Percentiles rank a stretch among this genome's conserved stretches.
These are phyloP conservation scores for Antheraea yamamai DNA, from an alignment of 2,888 invertebrate genomes.

Conservation along the genomic window DNA sequence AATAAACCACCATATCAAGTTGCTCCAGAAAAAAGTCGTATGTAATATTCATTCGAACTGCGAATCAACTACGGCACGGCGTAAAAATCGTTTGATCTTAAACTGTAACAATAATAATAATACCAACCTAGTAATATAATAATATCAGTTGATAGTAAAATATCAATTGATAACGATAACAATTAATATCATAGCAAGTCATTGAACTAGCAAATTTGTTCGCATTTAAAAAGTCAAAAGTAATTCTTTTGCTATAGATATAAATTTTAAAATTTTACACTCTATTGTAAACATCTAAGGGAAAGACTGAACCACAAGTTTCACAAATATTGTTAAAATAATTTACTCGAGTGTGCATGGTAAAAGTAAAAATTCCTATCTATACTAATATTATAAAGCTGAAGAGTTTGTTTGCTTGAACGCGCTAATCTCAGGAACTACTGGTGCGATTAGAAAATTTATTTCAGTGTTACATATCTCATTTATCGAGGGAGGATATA, in stretches of 20 bases:
- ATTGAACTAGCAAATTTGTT: constrained; percentile 1
- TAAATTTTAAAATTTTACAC: too few species aligned
- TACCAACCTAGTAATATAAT: background rate
- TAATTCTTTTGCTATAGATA: background rate
- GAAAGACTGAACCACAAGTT: background rate
- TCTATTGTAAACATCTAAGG: background rate
- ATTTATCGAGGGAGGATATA: too few species aligned
- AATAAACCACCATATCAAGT: background rate
- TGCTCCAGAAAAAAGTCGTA: background rate
- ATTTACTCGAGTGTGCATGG: background rate
- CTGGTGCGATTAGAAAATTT: too few species aligned
- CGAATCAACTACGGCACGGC: background rate
- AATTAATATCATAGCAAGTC: background rate
- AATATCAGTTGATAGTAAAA: constrained; percentile 1
- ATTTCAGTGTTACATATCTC: too few species aligned
- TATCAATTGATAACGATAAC: background rate
- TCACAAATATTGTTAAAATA: background rate
- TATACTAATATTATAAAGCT: too few species aligned
- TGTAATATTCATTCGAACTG: background rate
- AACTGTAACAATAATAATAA: background rate
- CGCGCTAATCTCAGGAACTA: too few species aligned
- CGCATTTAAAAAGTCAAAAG: background rate
- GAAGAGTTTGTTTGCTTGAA: too few species aligned
- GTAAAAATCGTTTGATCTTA: background rate
- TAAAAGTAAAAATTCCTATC: constrained; percentile 27